Percentiles rank a stretch among this genome's conserved stretches.
Conservation (phyloP, 2,888 invertebrate genomes). For the Drosophila monieri region DNA sequence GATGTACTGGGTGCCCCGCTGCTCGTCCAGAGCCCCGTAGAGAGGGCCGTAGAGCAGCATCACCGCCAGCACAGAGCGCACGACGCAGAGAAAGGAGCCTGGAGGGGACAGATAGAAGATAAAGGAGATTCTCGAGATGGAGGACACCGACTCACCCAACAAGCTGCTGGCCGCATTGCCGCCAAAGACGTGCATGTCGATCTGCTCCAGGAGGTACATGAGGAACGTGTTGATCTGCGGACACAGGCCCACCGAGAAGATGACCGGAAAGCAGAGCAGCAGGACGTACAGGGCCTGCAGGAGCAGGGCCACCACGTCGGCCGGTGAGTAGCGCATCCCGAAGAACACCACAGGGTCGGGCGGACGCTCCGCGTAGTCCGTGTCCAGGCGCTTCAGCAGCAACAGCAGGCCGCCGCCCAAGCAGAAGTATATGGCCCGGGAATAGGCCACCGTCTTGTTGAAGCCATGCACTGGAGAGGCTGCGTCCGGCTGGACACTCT, state of each 20-base stretch:
- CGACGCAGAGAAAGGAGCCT: slow-evolving; percentile 90
- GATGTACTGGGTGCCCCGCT: slow-evolving; percentile 94
- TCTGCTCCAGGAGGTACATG: slow-evolving; percentile 98
- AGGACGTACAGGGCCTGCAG: slow-evolving; percentile 91
- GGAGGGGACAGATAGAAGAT: neutral
- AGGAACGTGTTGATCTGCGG: slow-evolving; percentile 98
- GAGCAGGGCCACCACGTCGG: slow-evolving; percentile 87
- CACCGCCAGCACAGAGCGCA: slow-evolving; percentile 92
- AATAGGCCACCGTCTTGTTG: slow-evolving; percentile 96
- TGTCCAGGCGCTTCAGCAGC: slow-evolving; percentile 78
- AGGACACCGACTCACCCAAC: slow-evolving; percentile 85
- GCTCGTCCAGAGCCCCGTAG: slow-evolving; percentile 93
- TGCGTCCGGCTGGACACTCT: slow-evolving; percentile 99
- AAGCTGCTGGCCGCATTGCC: slow-evolving; percentile 95
- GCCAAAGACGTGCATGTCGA: slow-evolving; percentile 95
- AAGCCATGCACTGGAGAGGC: slow-evolving; percentile 99
- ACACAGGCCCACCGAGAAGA: slow-evolving; percentile 97
- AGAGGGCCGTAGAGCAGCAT: slow-evolving; percentile 93
- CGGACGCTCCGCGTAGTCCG: slow-evolving; percentile 65
- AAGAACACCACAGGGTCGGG: slow-evolving; percentile 69
- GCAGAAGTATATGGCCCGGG: slow-evolving; percentile 96
- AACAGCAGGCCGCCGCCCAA: slow-evolving; percentile 88
- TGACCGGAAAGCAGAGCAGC: slow-evolving; percentile 94
- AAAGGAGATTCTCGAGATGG: neutral
- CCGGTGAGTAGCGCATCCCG: slow-evolving; percentile 84